Conservation (phyloP, 2,888 invertebrate species). For the Tetheella fluctuosa region DNA sequence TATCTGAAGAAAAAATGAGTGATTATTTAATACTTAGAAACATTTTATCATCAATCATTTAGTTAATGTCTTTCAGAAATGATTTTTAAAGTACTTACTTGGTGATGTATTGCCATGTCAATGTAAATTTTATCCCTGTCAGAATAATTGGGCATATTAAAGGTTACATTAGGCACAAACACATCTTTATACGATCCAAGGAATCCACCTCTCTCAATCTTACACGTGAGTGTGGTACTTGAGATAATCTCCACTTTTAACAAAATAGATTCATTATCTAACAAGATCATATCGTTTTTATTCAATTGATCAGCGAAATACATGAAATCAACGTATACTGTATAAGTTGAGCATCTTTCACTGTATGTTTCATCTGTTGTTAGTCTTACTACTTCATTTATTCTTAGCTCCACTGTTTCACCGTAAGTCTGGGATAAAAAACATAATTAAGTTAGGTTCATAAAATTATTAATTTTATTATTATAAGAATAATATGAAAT, state of each 20-base stretch:
- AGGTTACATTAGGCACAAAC: conserved; percentile 66
- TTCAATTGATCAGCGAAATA: conserved; percentile 76
- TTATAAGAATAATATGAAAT: too few relatives aligned
- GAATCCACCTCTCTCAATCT: conserved; percentile 67
- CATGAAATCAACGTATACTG: conserved; percentile 83
- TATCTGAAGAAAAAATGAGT: too few relatives aligned
- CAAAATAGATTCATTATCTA: conserved; percentile 89
- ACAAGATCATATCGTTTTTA: conserved; percentile 73
- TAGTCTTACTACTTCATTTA: conserved; percentile 75
- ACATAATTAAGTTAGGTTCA: too few relatives aligned
- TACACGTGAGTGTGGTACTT: conserved; percentile 69
- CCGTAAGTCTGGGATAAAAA: conserved; percentile 58
- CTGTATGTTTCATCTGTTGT: conserved; percentile 83
- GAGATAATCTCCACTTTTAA: conserved; percentile 86
- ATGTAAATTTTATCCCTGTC: conserved; percentile 66
- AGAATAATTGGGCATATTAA: conserved; percentile 69
- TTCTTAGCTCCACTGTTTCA: conserved; percentile 62
- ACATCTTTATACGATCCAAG: conserved; percentile 73
- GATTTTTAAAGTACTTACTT: conserved; percentile 46
- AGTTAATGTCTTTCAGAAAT: too few relatives aligned
- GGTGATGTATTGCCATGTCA: conserved; percentile 64
- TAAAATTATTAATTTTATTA: neutral
- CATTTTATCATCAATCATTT: too few relatives aligned
- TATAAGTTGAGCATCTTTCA: conserved; percentile 81
- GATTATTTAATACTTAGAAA: too few relatives aligned